A percentile compares a stretch with the other conserved stretches of the same genome.
phyloP scores from a whole-genome alignment of 2,797 vertebrate species.

The Orestias chungarensis region DNA sequence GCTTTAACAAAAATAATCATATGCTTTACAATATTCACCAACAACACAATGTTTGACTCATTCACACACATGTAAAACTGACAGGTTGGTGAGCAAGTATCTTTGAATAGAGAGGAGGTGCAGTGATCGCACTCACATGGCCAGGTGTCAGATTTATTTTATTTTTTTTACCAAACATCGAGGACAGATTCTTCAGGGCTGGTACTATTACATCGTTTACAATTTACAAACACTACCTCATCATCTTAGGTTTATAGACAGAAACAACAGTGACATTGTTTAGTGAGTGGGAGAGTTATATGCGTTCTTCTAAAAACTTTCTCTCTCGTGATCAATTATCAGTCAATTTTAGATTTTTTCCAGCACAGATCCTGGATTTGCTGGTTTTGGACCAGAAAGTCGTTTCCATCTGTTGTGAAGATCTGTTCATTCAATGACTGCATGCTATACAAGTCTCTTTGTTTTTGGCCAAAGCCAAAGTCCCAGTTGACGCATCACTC shows the following conservation, averaged over 20 bases:
- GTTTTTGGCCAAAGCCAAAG: constrained; percentile 62
- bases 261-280: constrained; percentile 44
- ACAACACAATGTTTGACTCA: constrained; percentile 53
- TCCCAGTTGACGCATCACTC: constrained; percentile 74
- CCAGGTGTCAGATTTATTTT: constrained; percentile 25
- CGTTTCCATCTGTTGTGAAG: constrained; percentile 72
- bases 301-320: constrained; percentile 48
- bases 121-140: constrained; percentile 19
- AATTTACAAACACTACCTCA: constrained; percentile 32
- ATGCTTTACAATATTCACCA: constrained; percentile 68
- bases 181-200: constrained; percentile 55
- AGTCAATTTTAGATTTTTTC: constrained; percentile 19
- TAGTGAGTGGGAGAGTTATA: constrained; percentile 6
- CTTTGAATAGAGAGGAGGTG: constrained; percentile 48
- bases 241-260: constrained; percentile 48
- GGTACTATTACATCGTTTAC: constrained; percentile 60
- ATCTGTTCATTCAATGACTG: constrained; percentile 70
- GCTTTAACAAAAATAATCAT: constrained; percentile 69
- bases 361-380: constrained; percentile 52
- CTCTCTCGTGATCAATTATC: constrained; percentile 46
- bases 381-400: constrained; percentile 57
- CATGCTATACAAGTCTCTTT: constrained; percentile 58
- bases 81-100: constrained; percentile 58
- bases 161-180: constrained; percentile 31
- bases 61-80: constrained; percentile 51